Percentiles rank a stretch among this genome's conserved stretches.
Evolutionary conservation across 2,113 vertebrate genomes (phyloP).

Genomic region (Anas platyrhynchos): DNA sequence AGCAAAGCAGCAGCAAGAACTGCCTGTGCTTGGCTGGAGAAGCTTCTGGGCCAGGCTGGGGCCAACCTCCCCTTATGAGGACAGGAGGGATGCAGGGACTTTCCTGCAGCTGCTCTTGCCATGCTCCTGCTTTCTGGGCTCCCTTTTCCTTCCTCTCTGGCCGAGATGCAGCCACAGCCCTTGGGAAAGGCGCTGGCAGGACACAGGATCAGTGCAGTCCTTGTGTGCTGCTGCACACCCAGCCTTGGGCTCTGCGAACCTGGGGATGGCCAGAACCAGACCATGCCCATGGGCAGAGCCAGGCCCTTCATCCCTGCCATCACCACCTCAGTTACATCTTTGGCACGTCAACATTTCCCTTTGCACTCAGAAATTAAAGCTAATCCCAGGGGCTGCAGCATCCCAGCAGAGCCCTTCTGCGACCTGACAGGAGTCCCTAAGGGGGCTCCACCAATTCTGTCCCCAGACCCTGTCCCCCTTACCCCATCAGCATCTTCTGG

Average conservation of each 20-base stretch:
- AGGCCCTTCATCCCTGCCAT: neutral
- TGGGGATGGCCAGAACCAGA: neutral
- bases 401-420: neutral
- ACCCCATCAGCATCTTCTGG: neutral
- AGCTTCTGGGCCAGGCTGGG: neutral
- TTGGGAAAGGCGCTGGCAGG: neutral
- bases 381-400: neutral
- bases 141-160: neutral
- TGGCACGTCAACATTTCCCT: constrained; percentile 16
- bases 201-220: neutral
- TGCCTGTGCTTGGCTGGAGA: neutral
- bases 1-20: neutral
- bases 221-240: neutral
- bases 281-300: neutral
- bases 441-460: neutral
- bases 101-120: neutral
- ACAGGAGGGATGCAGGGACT: neutral
- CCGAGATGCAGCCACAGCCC: too few relatives aligned
- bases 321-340: constrained; percentile 1
- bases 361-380: neutral
- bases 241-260: neutral
- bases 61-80: neutral
- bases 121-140: neutral
- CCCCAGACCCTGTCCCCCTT: neutral
- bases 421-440: neutral